These are phyloP conservation scores for Chrysina gloriosa DNA, from an alignment of 2,888 invertebrate species.

Conservation along the genomic window DNA sequence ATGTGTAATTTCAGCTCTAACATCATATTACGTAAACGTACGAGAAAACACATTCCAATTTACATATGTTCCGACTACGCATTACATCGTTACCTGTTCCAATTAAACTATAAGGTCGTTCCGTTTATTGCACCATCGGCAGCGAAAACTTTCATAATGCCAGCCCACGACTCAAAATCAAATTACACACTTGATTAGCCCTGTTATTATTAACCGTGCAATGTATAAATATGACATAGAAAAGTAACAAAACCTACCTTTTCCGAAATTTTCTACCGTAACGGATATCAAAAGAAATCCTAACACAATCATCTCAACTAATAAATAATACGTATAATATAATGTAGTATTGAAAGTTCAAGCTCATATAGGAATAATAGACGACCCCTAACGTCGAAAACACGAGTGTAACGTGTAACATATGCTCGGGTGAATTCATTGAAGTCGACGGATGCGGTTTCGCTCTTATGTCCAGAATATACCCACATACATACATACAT, in stretches of 20 bases:
- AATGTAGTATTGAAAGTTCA: slow-evolving; percentile 25
- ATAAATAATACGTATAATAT: slow-evolving; percentile 29
- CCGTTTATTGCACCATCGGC: no score
- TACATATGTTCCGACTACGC: no score
- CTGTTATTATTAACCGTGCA: background rate
- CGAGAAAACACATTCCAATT: no score
- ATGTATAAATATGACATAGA: background rate
- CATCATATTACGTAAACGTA: no score
- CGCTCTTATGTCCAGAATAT: slow-evolving; percentile 23
- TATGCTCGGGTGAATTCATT: slow-evolving; percentile 50
- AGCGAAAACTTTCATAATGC: no score
- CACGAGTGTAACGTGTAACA: slow-evolving; percentile 49
- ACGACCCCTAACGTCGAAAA: slow-evolving; percentile 47
- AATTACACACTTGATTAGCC: background rate
- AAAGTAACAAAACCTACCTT: slow-evolving; percentile 5
- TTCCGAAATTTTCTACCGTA: background rate
- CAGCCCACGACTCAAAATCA: no score
- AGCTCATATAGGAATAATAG: slow-evolving; percentile 49
- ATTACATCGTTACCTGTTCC: no score
- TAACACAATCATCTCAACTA: slow-evolving; percentile 32
- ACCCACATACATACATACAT: slow-evolving; percentile 10
- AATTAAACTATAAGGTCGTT: no score
- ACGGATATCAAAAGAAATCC: slow-evolving; percentile 29
- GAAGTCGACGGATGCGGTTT: slow-evolving; percentile 32
- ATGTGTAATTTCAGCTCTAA: no score